Percentiles rank a stretch among this genome's conserved stretches.
Evolutionary conservation across 2,888 invertebrate species (phyloP).

Genomic region (Nomada fucata): DNA sequence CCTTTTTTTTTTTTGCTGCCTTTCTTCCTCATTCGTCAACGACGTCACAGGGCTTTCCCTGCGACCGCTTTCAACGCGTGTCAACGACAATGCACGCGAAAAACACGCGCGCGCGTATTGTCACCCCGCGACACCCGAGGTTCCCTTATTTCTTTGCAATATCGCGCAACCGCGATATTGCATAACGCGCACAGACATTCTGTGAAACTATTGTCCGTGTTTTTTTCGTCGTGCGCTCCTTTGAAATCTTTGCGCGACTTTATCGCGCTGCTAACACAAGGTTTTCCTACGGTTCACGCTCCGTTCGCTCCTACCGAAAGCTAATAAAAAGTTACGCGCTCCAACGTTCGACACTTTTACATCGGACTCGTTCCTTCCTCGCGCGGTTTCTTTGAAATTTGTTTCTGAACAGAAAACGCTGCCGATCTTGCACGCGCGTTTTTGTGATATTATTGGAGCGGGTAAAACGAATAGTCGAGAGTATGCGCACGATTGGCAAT

Average conservation of each 20-base stretch:
- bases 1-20: neutral
- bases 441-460: too few relatives aligned
- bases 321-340: too few relatives aligned
- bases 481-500: too few relatives aligned
- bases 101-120: slow-evolving; percentile 34
- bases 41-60: slow-evolving; percentile 18
- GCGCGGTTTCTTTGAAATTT: neutral
- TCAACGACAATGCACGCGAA: slow-evolving; percentile 30
- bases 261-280: neutral
- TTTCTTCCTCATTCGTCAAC: slow-evolving; percentile 44
- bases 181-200: neutral
- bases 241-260: neutral
- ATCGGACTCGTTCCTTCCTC: neutral
- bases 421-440: too few relatives aligned
- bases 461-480: too few relatives aligned
- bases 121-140: slow-evolving; percentile 15
- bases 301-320: neutral
- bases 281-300: neutral
- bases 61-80: slow-evolving; percentile 30
- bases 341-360: too few relatives aligned
- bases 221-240: neutral
- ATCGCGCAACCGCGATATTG: neutral
- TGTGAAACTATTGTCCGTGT: neutral
- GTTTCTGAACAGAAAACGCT: too few relatives aligned
- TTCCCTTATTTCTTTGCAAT: slow-evolving; percentile 1